Evolutionary conservation across 2,888 invertebrate species (phyloP), one percentile per base, ranked within the genome.

Genomic region (Diarsia brunnea): DNA sequence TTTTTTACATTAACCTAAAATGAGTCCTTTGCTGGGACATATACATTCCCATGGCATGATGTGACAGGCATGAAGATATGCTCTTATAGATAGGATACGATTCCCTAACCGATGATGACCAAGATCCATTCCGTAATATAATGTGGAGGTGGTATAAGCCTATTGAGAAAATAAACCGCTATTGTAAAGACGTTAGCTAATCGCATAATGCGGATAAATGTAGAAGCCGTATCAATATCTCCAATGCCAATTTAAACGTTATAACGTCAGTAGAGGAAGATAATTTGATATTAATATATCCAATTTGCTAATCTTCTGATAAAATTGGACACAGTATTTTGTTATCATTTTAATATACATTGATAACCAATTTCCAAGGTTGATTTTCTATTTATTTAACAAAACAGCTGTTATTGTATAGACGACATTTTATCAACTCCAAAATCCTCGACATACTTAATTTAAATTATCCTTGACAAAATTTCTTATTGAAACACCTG

Each of bases 221-320:
- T 1, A 4, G 47, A 81, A 81, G 69, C 73, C 49, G 3, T 73
- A 79, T 64, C 55, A 73, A 53, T 73, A 27, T 69, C 19, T 65
- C 7, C 69, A 83, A 67, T 83, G 24, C 24, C 79, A 67, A 63
- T 53, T 74, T 53, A 45, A 63, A 53, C 49, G 24, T 58, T 45
- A 49, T 12, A 7, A 31, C 47, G 24, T 43, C 43, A 61, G 12
- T 14, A 55, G 14, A 66, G 11, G 24, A 45, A 66, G 49, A 66
- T 65, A 82, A 65, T 81, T 75, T 21, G 0, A 73, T n/a, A 64
- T 16, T 72, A 45, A 69, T 38, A 45, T 31, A 64, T 64, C 24
- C 45, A 51, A 60, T 67, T 81, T 11, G 24, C n/a, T 51, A 72
- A 78, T 82, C 31, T 60, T 72, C 19, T 63, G 58, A 83, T 83